A percentile compares a stretch with the other conserved stretches of the same genome.
These are phyloP conservation scores for Salminus brasiliensis DNA, from an alignment of 2,113 vertebrate genomes.

Conservation along the genomic window DNA sequence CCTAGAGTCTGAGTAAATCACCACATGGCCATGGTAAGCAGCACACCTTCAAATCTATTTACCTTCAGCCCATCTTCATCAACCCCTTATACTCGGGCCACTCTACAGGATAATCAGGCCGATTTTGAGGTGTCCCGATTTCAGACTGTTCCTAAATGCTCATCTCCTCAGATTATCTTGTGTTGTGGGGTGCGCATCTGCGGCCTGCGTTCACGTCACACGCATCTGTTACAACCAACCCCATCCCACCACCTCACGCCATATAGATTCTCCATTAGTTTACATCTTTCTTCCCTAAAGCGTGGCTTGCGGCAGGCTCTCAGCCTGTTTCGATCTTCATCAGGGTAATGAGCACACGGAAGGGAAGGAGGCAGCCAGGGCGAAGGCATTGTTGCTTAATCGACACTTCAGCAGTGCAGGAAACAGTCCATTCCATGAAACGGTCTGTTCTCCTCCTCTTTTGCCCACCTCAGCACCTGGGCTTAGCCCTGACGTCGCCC, in stretches of 20 bases:
- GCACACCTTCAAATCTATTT: too few relatives aligned
- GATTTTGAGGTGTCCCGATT: too few relatives aligned
- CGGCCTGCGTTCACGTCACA: neutral
- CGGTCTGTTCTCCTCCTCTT: constrained; percentile 19
- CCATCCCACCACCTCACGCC: neutral
- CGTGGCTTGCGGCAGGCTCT: neutral
- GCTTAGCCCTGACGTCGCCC: constrained; percentile 34
- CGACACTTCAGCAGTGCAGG: constrained; percentile 35
- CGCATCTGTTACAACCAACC: neutral
- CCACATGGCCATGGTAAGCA: too few relatives aligned
- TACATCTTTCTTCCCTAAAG: neutral
- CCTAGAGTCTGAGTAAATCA: too few relatives aligned
- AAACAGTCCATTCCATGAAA: constrained; percentile 5
- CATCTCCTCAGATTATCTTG: too few relatives aligned
- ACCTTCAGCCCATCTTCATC: too few relatives aligned
- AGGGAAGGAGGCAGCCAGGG: constrained; percentile 6
- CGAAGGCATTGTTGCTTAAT: constrained; percentile 40
- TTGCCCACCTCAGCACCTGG: constrained; percentile 48
- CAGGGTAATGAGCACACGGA: constrained; percentile 41
- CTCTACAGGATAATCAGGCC: too few relatives aligned
- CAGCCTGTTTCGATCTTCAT: constrained; percentile 23
- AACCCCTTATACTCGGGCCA: too few relatives aligned
- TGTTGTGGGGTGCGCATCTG: too few relatives aligned
- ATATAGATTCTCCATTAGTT: neutral
- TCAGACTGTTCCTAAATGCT: too few relatives aligned